Evolutionary conservation across 1,140 invertebrate species (phyloP).

Genomic region (Cotesia typhae): DNA sequence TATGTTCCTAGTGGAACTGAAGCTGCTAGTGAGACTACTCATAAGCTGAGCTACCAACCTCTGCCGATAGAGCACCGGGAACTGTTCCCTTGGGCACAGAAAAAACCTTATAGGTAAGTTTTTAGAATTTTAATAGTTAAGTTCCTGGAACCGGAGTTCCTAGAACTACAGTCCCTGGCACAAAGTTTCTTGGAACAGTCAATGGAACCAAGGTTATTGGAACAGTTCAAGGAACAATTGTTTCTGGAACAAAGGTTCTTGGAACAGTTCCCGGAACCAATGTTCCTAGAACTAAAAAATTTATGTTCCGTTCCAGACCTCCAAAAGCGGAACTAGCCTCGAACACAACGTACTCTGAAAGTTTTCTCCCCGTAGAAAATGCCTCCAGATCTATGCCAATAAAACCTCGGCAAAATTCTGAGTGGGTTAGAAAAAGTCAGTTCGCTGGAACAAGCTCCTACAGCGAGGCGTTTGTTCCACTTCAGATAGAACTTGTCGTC

Average conservation of each 20-base stretch:
- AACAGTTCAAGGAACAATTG: no score
- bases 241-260: no score
- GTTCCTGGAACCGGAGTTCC: no score
- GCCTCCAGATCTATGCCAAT: slow-evolving; percentile 45
- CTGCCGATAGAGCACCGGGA: slow-evolving; percentile 46
- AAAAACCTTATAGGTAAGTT: slow-evolving; percentile 51
- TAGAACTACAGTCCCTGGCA: no score
- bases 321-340: slow-evolving; percentile 50
- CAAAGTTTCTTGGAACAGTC: no score
- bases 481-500: slow-evolving; percentile 31
- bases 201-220: no score
- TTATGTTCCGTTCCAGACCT: slow-evolving; percentile 39
- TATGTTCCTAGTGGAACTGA: slow-evolving; percentile 66
- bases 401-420: slow-evolving; percentile 41
- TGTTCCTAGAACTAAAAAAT: background rate
- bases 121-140: background rate
- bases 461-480: slow-evolving; percentile 53
- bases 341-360: slow-evolving; percentile 56
- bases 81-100: slow-evolving; percentile 54
- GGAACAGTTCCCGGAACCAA: no score
- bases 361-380: slow-evolving; percentile 40
- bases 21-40: slow-evolving; percentile 62
- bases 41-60: slow-evolving; percentile 57
- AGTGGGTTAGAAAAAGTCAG: slow-evolving; percentile 37
- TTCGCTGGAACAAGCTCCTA: slow-evolving; percentile 54